A percentile compares a stretch with the other conserved stretches of the same genome.
Conservation (phyloP, 1,140 invertebrate species). For the Pantala flavescens region DNA sequence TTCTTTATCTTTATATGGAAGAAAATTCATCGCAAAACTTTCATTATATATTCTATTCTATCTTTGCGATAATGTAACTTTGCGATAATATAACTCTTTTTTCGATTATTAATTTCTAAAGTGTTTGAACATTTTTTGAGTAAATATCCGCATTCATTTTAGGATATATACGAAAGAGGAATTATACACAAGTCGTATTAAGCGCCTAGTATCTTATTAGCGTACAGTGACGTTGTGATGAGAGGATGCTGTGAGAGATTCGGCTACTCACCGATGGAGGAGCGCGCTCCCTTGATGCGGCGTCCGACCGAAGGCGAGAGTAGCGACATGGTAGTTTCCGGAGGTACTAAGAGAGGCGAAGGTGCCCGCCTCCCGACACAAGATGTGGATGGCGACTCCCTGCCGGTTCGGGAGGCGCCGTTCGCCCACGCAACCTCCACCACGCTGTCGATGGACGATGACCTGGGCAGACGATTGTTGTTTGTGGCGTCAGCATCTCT, state of each 20-base stretch:
- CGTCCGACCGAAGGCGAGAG: constrained; percentile 60
- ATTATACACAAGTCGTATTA: too few species aligned
- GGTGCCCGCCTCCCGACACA: constrained; percentile 31
- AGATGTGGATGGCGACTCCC: background rate
- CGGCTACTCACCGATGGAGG: constrained; percentile 53
- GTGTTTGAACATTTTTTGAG: too few species aligned
- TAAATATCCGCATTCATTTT: too few species aligned
- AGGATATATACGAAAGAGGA: too few species aligned
- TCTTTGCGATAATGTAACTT: too few species aligned
- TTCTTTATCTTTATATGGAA: too few species aligned
- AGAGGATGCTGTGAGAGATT: background rate
- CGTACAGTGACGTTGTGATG: too few species aligned
- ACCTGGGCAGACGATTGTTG: constrained; percentile 47
- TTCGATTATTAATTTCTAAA: too few species aligned
- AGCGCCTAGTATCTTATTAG: too few species aligned
- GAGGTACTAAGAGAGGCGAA: constrained; percentile 32
- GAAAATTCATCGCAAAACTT: too few species aligned
- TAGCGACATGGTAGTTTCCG: constrained; percentile 38
- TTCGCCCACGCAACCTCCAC: constrained; percentile 31
- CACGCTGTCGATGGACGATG: constrained; percentile 62
- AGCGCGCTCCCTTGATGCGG: constrained; percentile 57
- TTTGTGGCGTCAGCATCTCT: background rate
- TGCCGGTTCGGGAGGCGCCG: constrained; percentile 11
- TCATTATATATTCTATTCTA: too few species aligned
- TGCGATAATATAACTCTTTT: too few species aligned